Evolutionary conservation across 2,113 vertebrate genomes (phyloP).

Genomic region (Heterocephalus glaber): DNA sequence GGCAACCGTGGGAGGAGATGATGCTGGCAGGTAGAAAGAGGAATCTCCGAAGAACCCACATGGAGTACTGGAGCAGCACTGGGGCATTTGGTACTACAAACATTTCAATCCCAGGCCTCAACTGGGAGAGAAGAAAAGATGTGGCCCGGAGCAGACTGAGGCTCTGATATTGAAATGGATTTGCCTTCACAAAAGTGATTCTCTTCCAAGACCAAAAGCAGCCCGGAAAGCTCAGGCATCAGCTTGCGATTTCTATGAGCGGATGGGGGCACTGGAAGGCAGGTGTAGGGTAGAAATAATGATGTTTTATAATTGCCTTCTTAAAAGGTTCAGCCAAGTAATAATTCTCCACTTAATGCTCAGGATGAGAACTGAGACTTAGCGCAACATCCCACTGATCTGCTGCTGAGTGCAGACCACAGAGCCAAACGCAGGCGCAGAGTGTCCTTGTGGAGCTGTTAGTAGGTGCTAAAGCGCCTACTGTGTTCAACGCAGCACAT

Average conservation of each 20-base stretch:
- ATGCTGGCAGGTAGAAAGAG: background rate
- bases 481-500: rapidly evolving
- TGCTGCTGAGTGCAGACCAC: rapidly evolving
- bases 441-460: background rate
- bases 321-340: background rate
- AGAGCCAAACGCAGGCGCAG: background rate
- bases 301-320: background rate
- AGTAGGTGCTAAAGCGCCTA: background rate
- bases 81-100: too few relatives aligned
- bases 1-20: background rate
- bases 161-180: background rate
- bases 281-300: background rate
- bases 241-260: background rate
- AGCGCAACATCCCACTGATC: background rate
- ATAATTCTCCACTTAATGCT: background rate
- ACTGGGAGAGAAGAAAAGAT: background rate
- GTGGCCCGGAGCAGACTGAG: too few relatives aligned
- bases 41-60: background rate
- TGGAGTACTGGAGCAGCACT: background rate
- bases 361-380: background rate
- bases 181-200: background rate
- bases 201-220: background rate
- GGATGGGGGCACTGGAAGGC: background rate
- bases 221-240: background rate
- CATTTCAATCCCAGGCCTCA: background rate